phyloP scores from a whole-genome alignment of 2,888 invertebrate species.

The Rotaria magnacalcarata region DNA sequence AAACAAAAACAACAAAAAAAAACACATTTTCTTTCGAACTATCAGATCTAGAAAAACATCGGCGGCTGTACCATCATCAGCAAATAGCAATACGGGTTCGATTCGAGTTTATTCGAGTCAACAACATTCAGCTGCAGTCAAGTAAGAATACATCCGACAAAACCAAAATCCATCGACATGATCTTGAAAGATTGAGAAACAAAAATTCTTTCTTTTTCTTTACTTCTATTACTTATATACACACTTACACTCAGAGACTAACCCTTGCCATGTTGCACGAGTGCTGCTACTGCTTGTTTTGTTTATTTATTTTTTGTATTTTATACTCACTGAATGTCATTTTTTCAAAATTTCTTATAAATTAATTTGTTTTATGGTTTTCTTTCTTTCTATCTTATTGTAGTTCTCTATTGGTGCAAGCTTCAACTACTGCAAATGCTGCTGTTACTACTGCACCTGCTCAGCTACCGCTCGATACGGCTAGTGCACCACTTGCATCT shows the following conservation, averaged over 20 bases:
- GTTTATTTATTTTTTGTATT: not conserved
- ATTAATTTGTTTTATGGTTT: not conserved
- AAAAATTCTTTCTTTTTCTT: not conserved
- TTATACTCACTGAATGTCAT: not conserved
- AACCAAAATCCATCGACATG: not conserved
- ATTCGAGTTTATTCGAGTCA: conserved; percentile 30
- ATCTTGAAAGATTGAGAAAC: not conserved
- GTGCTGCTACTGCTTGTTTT: conserved; percentile 14
- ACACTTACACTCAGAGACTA: not conserved
- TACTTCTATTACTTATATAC: not conserved
- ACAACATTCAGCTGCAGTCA: not conserved
- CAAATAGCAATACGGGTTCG: conserved; percentile 1
- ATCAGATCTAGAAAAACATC: conserved; percentile 19
- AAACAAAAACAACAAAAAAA: not conserved
- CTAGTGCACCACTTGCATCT: not conserved
- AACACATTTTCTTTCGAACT: not conserved
- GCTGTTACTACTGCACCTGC: not conserved
- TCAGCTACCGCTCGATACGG: not conserved
- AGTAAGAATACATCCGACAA: not conserved
- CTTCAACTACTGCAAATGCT: not conserved
- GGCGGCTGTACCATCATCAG: not conserved
- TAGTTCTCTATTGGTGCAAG: not conserved
- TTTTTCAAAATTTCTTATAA: not conserved
- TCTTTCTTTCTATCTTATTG: conserved; percentile 15
- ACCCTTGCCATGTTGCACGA: conserved; percentile 5